phyloP scores from a whole-genome alignment of 2,888 invertebrate genomes.

The Beris morrisii region DNA sequence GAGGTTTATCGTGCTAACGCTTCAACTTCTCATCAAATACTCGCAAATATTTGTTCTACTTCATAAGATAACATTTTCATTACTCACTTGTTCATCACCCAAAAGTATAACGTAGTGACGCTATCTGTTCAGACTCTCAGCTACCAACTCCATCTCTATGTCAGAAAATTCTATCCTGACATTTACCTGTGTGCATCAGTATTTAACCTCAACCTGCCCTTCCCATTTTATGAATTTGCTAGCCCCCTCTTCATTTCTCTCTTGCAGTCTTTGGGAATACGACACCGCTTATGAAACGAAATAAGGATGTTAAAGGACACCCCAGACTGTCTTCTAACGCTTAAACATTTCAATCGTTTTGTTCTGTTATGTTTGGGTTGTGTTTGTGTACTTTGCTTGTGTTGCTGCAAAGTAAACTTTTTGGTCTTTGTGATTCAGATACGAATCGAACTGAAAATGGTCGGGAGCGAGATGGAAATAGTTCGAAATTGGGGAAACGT shows the following conservation, averaged over 20 bases:
- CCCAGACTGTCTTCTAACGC: neutral
- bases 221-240: neutral
- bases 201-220: neutral
- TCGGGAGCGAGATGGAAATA: neutral
- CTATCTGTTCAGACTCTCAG: neutral
- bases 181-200: neutral
- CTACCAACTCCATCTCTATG: neutral
- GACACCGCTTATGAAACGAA: no score
- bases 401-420: neutral
- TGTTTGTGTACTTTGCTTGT: neutral
- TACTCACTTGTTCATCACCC: conserved; percentile 16
- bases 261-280: neutral
- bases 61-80: conserved; percentile 36
- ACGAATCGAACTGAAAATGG: conserved; percentile 11
- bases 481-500: neutral
- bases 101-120: neutral
- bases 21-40: conserved; percentile 31
- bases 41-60: conserved; percentile 36
- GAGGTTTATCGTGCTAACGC: no score
- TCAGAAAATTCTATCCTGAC: neutral
- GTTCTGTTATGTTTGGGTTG: conserved; percentile 6
- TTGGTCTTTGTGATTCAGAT: conserved; percentile 21
- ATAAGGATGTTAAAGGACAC: no score
- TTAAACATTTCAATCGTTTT: conserved; percentile 25
- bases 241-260: neutral